A percentile compares a stretch with the other conserved stretches of the same genome.
These are phyloP conservation scores for Trissolcus basalis DNA, from an alignment of 1,140 invertebrate genomes.

Conservation along the genomic window DNA sequence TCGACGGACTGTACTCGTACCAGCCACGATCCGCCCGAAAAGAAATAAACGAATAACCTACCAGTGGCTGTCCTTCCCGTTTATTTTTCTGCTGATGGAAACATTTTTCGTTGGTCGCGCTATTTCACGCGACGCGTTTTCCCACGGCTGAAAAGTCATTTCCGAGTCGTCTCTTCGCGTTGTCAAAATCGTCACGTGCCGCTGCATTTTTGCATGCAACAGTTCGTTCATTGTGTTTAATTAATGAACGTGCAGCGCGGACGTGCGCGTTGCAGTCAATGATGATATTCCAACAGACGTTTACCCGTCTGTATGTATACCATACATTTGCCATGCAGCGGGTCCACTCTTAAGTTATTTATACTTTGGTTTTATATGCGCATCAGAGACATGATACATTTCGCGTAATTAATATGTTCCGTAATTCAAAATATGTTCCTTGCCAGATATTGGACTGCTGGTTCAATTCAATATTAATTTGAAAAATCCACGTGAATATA, in stretches of 20 bases:
- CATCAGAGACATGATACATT: no score
- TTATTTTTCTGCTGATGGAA: conserved; percentile 57
- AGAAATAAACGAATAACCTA: conserved; percentile 66
- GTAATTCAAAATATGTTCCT: no score
- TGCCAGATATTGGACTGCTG: no score
- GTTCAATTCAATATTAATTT: no score
- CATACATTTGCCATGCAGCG: no score
- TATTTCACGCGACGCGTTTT: conserved; percentile 37
- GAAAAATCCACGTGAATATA: no score
- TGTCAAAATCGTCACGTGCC: conserved; percentile 34
- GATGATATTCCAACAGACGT: conserved; percentile 29
- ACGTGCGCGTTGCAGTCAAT: conserved; percentile 36
- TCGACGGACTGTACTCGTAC: conserved; percentile 63
- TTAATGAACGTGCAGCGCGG: conserved; percentile 38
- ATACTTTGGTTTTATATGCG: no score
- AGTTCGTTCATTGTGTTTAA: conserved; percentile 50
- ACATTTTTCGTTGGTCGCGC: conserved; percentile 49
- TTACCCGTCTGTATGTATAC: conserved; percentile 11
- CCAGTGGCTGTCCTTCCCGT: conserved; percentile 61
- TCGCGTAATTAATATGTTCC: no score
- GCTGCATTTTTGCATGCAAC: conserved; percentile 44
- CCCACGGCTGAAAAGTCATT: conserved; percentile 30
- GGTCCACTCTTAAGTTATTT: no score
- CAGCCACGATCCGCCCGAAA: conserved; percentile 64
- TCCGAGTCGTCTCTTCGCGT: conserved; percentile 3